Conservation (phyloP, 1,140 invertebrate species). For the Drosophila quadrilineata region DNA sequence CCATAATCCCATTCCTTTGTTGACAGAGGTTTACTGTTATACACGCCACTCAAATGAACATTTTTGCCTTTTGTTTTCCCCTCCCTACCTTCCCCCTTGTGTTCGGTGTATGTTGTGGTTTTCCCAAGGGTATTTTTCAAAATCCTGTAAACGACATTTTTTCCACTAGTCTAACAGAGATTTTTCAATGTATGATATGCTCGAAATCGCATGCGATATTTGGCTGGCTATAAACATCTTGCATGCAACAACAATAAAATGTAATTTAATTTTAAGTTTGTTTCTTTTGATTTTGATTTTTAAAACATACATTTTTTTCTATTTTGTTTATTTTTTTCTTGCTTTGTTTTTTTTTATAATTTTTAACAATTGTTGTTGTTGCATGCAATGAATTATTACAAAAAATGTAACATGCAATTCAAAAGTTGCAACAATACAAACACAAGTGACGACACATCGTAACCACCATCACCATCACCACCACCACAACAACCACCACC, state of each 20-base stretch:
- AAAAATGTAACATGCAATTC: constrained; percentile 26
- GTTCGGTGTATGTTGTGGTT: too few relatives aligned
- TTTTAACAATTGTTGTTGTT: constrained; percentile 58
- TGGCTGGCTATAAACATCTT: constrained; percentile 4
- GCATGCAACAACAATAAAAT: constrained; percentile 66
- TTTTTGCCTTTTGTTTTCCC: too few relatives aligned
- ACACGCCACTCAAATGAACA: too few relatives aligned
- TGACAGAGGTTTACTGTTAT: too few relatives aligned
- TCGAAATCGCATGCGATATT: constrained; percentile 20
- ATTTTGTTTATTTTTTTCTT: constrained; percentile 42
- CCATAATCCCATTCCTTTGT: neutral
- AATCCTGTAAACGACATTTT: too few relatives aligned
- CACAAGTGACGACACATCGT: constrained; percentile 43
- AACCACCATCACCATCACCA: constrained; percentile 38
- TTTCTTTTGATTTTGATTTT: constrained; percentile 27
- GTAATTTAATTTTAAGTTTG: constrained; percentile 27
- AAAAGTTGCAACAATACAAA: constrained; percentile 60
- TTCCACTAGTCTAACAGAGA: too few relatives aligned
- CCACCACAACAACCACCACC: constrained; percentile 29
- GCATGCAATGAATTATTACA: constrained; percentile 49
- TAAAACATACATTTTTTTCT: constrained; percentile 14
- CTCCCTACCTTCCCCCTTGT: neutral
- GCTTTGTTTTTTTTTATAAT: constrained; percentile 47
- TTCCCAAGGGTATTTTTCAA: too few relatives aligned
- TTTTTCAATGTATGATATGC: too few relatives aligned